phyloP scores from a whole-genome alignment of 2,113 vertebrate species.

The Embiotoca jacksoni region DNA sequence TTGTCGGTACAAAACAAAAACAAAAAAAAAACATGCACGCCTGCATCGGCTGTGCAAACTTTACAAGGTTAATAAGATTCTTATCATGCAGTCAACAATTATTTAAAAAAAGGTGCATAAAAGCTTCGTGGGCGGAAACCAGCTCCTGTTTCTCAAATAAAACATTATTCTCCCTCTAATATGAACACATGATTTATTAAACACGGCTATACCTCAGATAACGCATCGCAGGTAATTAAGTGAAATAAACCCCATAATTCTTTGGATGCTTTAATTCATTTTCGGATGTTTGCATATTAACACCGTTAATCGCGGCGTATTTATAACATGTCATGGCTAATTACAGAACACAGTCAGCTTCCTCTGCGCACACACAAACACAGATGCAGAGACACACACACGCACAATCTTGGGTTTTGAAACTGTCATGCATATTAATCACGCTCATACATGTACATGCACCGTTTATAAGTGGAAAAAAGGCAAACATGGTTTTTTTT shows the following conservation, averaged over 20 bases:
- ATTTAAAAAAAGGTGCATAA: not conserved
- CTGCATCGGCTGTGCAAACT: slow-evolving; percentile 14
- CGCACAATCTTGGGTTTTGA: slow-evolving; percentile 17
- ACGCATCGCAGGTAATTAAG: slow-evolving; percentile 44
- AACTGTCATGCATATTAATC: not conserved
- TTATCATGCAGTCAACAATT: not conserved
- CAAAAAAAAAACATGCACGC: slow-evolving; percentile 26
- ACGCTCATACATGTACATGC: slow-evolving; percentile 34
- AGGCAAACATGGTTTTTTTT: slow-evolving; percentile 10
- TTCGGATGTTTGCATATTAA: slow-evolving; percentile 82
- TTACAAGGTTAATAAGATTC: slow-evolving; percentile 17
- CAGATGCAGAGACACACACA: slow-evolving; percentile 19
- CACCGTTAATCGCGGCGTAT: slow-evolving; percentile 77
- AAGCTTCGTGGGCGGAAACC: slow-evolving; percentile 9
- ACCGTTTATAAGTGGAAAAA: not conserved
- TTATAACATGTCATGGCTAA: slow-evolving; percentile 80
- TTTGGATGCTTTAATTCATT: slow-evolving; percentile 77
- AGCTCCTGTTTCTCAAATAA: not conserved
- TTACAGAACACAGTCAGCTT: slow-evolving; percentile 68
- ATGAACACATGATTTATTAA: slow-evolving; percentile 35
- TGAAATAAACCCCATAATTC: slow-evolving; percentile 68
- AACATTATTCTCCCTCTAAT: slow-evolving; percentile 3
- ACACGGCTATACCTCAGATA: slow-evolving; percentile 37
- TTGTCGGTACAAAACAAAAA: slow-evolving; percentile 53
- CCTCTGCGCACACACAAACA: slow-evolving; percentile 20